phyloP scores from a whole-genome alignment of 1,140 invertebrate species.

The Dendroctonus ponderosae region DNA sequence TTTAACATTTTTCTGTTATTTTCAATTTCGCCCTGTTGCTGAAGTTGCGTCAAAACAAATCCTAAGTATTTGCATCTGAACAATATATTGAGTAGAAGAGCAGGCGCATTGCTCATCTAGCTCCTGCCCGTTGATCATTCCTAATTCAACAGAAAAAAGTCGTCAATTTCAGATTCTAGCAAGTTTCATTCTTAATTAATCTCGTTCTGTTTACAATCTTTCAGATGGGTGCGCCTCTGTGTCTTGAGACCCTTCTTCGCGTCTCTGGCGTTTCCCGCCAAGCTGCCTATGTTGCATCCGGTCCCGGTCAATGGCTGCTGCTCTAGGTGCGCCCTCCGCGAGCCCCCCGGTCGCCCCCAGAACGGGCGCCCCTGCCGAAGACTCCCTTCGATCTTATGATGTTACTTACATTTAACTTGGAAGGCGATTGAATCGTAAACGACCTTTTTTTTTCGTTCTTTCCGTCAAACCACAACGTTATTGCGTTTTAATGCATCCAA shows the following conservation, averaged over 20 bases:
- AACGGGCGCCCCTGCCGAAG: background rate
- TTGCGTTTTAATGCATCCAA: background rate
- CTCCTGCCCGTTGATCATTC: too few relatives aligned
- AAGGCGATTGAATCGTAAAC: conserved; percentile 4
- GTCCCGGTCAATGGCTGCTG: conserved; percentile 22
- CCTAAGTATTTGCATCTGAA: too few relatives aligned
- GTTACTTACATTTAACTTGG: conserved; percentile 3
- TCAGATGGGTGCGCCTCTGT: conserved; percentile 8
- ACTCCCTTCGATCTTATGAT: conserved; percentile 4
- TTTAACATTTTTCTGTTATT: too few relatives aligned
- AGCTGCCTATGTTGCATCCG: conserved; percentile 17
- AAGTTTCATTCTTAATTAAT: conserved; percentile 1
- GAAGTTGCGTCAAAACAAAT: too few relatives aligned
- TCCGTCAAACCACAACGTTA: background rate
- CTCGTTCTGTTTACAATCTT: conserved; percentile 5
- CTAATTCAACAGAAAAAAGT: too few relatives aligned
- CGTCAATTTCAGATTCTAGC: background rate
- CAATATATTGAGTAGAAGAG: too few relatives aligned
- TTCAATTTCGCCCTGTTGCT: too few relatives aligned
- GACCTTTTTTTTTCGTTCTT: background rate
- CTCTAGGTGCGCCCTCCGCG: conserved; percentile 2
- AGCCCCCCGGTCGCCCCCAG: background rate
- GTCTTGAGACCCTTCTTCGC: conserved; percentile 7
- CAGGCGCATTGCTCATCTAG: too few relatives aligned
- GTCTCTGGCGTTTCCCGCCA: conserved; percentile 20